Evolutionary conservation across 2,797 vertebrate species (phyloP).

Genomic region (Lepidocolaptes lacrymiger): DNA sequence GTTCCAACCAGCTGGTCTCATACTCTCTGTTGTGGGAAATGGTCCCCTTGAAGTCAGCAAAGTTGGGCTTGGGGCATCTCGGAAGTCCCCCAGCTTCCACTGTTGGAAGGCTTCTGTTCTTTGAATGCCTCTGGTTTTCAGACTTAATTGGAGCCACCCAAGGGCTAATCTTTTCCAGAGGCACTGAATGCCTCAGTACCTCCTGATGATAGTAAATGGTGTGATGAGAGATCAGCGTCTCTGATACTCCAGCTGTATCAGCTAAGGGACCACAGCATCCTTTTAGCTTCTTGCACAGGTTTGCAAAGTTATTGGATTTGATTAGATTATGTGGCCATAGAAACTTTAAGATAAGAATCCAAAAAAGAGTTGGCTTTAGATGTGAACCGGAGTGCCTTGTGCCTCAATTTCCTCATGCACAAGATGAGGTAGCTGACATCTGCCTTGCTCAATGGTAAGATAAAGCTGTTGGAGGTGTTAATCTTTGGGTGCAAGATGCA

Average conservation of each 20-base stretch:
- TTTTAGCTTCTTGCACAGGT: background rate
- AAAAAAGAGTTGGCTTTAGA: background rate
- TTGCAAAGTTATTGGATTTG: background rate
- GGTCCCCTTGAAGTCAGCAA: background rate
- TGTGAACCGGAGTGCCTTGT: background rate
- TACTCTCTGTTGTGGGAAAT: background rate
- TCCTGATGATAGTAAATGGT: background rate
- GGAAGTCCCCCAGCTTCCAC: slow-evolving; percentile 12
- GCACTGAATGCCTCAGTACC: background rate
- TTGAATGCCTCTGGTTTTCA: background rate
- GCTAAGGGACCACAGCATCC: background rate
- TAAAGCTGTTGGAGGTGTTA: background rate
- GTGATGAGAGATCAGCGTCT: background rate
- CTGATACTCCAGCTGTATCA: background rate
- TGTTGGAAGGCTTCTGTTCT: background rate
- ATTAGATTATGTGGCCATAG: background rate
- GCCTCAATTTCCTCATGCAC: background rate
- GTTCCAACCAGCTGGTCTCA: background rate
- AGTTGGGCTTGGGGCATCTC: background rate
- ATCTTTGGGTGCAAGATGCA: background rate
- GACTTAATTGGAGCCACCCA: background rate
- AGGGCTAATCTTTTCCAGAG: slow-evolving; percentile 1
- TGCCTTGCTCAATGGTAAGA: background rate
- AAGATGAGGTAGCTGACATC: background rate
- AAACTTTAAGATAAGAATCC: background rate